Evolutionary conservation across 2,113 vertebrate genomes (phyloP).

Genomic region (Phasianus colchicus): DNA sequence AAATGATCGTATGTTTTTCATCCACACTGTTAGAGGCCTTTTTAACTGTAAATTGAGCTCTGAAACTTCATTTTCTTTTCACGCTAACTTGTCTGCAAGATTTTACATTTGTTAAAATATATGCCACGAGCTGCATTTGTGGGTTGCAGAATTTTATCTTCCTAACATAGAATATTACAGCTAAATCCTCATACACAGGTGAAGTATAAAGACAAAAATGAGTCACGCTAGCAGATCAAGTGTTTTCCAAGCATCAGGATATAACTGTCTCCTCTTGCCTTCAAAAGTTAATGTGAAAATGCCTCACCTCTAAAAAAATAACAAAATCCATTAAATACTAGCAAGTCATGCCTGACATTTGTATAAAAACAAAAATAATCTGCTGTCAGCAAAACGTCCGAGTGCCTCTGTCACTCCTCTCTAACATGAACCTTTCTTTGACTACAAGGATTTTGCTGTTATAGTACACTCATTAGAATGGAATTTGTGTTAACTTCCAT

Average conservation of each 20-base stretch:
- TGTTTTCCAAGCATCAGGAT: conserved; percentile 30
- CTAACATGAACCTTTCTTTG: conserved; percentile 80
- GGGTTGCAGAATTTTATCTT: conserved; percentile 31
- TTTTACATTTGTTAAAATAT: conserved; percentile 59
- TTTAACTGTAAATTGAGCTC: conserved; percentile 46
- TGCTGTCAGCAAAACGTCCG: conserved; percentile 89
- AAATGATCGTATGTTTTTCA: conserved; percentile 45
- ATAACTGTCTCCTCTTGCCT: conserved; percentile 11
- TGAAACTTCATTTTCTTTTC: conserved; percentile 64
- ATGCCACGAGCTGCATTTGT: conserved; percentile 11
- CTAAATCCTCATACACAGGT: background rate
- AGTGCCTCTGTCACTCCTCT: conserved; percentile 83
- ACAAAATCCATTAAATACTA: conserved; percentile 79
- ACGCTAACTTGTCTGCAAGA: conserved; percentile 52
- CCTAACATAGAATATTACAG: conserved; percentile 14
- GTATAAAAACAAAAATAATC: conserved; percentile 92
- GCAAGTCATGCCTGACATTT: conserved; percentile 84
- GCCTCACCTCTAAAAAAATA: conserved; percentile 60
- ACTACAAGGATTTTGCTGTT: conserved; percentile 84
- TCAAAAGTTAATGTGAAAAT: conserved; percentile 35
- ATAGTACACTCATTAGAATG: conserved; percentile 91
- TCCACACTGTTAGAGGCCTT: conserved; percentile 54
- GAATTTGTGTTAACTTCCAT: conserved; percentile 98
- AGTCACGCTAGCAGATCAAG: background rate
- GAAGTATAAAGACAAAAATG: conserved; percentile 51